phyloP scores from a whole-genome alignment of 2,888 invertebrate genomes.

The Dimorphilus gyrociliatus region DNA sequence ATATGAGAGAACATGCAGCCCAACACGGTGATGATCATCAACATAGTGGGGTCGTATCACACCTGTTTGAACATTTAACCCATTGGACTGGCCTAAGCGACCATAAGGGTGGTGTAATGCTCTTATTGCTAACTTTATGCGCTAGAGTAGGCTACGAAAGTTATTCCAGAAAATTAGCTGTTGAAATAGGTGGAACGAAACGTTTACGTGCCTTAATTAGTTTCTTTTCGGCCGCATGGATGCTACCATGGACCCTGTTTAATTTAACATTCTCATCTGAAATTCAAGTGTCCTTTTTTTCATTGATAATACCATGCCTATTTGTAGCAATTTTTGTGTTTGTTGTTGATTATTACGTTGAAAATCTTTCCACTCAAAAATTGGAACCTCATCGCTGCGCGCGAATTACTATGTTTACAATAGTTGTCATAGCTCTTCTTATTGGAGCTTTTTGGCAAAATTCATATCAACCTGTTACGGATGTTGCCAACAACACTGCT shows the following conservation, averaged over 20 bases:
- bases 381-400: slow-evolving; percentile 28
- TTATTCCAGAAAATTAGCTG: slow-evolving; percentile 37
- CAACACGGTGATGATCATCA: slow-evolving; percentile 29
- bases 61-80: slow-evolving; percentile 40
- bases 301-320: slow-evolving; percentile 25
- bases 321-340: slow-evolving; percentile 37
- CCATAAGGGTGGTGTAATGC: slow-evolving; percentile 43
- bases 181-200: slow-evolving; percentile 43
- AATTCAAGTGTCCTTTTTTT: slow-evolving; percentile 23
- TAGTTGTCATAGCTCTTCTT: slow-evolving; percentile 34
- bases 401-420: slow-evolving; percentile 34
- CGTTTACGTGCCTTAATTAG: slow-evolving; percentile 41
- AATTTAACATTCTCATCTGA: too few species aligned
- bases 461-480: slow-evolving; percentile 27
- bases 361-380: slow-evolving; percentile 31
- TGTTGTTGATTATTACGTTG: slow-evolving; percentile 41
- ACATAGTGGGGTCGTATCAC: slow-evolving; percentile 39
- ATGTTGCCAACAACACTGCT: too few species aligned
- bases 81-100: slow-evolving; percentile 42
- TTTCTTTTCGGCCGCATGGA: slow-evolving; percentile 34
- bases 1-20: slow-evolving; percentile 17
- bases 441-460: slow-evolving; percentile 33
- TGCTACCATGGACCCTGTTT: slow-evolving; percentile 39
- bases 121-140: slow-evolving; percentile 38
- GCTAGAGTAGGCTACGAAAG: slow-evolving; percentile 38